Base-by-base conservation (phyloP, 1,140 invertebrate genomes). In the Chrysomallon squamiferum region DNA sequence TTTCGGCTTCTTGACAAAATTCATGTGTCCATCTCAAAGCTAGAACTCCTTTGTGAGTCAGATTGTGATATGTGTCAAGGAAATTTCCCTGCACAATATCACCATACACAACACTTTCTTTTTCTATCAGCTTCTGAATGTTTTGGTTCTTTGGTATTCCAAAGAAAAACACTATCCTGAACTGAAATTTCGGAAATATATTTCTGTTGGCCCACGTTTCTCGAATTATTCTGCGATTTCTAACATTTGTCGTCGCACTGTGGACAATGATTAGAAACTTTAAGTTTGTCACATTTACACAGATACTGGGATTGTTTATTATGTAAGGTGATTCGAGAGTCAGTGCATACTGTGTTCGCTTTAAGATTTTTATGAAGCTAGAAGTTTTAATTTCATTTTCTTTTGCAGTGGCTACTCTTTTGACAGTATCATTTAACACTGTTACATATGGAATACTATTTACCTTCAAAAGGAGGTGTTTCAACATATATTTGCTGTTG, bases 81-180 rank as follows among this genome's bases (percentile, higher is more conserved):
- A 54, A 54, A 25, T 54, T 15, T 27, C 50, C 50, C 29, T 54
- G 50, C n/a, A 54, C 50, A 27, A 54, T 27, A 13, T 54, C 50
- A 18, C 50, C 50, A 22, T 54, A 54, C 3, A 30, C 29, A 18
- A 27, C 25, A 54, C 29, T 54, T 30, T 54, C 50, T 13, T 29
- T 2, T 3, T 54, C 25, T 54, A 54, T 29, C 29, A 27, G 18
- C 2, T 54, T 27, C 50, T 54, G 50, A 15, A 27, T 20, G 50
- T 3, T 54, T 54, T 25, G 2, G 29, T 54, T 22, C 18, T 54
- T n/a, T 54, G 50, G 3, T 22, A 25, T 5, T 22, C 22, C 50
- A 30, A 54, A 25, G 22, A 54, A 11, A 11, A 54, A 54, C n/a
- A 54, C 50, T 25, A 27, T 25, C 18, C 22, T 27, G 18, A 54